Evolutionary conservation across 35 echinoderm and acorn worm genomes (phyloP).

Genomic region (Ophiothrix spiculata): DNA sequence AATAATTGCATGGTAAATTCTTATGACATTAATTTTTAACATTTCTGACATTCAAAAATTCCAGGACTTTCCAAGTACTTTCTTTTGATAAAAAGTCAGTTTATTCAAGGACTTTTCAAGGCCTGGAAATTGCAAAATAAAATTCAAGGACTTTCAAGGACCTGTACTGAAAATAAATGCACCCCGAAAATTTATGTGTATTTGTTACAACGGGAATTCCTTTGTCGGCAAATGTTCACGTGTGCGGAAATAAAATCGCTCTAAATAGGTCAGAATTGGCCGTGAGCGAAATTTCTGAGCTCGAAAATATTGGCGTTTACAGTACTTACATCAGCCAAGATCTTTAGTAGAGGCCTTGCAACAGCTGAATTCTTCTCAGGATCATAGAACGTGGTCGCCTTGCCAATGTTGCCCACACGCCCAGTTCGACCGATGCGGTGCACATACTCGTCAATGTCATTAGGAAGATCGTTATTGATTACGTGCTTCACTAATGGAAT

Average conservation of each 20-base stretch:
- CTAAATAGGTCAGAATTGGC: no score
- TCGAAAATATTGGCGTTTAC: no score
- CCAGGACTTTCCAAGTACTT: no score
- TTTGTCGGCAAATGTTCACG: no score
- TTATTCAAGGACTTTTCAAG: neutral
- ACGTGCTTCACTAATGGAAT: slow-evolving; percentile 97
- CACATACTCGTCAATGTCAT: slow-evolving; percentile 82
- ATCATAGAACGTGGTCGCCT: slow-evolving; percentile 84
- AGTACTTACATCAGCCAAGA: slow-evolving; percentile 89
- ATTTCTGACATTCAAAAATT: no score
- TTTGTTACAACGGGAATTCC: no score
- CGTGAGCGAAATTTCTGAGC: no score
- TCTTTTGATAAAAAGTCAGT: neutral
- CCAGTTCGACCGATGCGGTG: slow-evolving; percentile 97
- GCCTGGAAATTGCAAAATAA: no score
- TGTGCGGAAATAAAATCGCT: no score
- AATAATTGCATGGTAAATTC: no score
- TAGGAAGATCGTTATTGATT: slow-evolving; percentile 88
- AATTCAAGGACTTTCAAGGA: neutral
- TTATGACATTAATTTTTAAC: no score
- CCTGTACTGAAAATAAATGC: neutral
- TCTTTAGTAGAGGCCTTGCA: slow-evolving; percentile 79
- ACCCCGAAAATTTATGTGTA: no score
- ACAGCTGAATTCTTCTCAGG: slow-evolving; percentile 50
- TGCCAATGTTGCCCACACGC: slow-evolving; percentile 83